Evolutionary conservation across 2,888 invertebrate genomes (phyloP), one percentile per base, ranked within the genome.

Genomic region (Lapara coniferarum): DNA sequence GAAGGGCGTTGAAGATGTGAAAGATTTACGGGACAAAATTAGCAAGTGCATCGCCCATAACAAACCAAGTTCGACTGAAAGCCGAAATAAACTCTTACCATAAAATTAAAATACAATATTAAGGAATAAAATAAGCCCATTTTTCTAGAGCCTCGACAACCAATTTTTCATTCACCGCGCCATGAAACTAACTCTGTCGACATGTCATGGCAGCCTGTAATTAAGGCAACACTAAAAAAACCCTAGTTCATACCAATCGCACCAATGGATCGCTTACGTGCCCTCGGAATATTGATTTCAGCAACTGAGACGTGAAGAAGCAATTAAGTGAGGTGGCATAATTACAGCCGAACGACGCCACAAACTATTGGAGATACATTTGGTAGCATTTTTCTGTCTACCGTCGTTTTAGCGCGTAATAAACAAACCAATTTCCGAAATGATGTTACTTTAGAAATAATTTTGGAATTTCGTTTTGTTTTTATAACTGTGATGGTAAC

Each of bases 241-340:
- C 25, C 8, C 1, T 14, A 58, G 57, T 37, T 52, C 52, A n/a
- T n/a, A 52, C 14, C 52, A n/a, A 52, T n/a, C n/a, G 8, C 0
- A n/a, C 8, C 16, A 8, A 19, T 55, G 19, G 19, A 55, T 19
- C 55, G 55, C 55, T 59, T 16, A 59, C 44, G 46, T 46, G 55
- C 55, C 55, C 55, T 12, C 46, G n/a, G 44, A 37, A 59, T 59
- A 59, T 59, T 59, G 59, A 59, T 46, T 59, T 44, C 59, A 10
- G 59, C n/a, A 46, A 69, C 67, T 69, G 71, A 71, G 46, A 55
- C 55, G 55, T 52, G 37, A 56, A 59, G 59, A 59, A 59, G 59
- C 59, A 59, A 59, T 59, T 59, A 59, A 8, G 25, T 25, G 5
- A 6, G 59, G 44, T 16, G 44, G 44, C 10, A 59, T 46, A 59